Conservation (phyloP, 2,113 vertebrate species). For the Planiliza haematocheilus region DNA sequence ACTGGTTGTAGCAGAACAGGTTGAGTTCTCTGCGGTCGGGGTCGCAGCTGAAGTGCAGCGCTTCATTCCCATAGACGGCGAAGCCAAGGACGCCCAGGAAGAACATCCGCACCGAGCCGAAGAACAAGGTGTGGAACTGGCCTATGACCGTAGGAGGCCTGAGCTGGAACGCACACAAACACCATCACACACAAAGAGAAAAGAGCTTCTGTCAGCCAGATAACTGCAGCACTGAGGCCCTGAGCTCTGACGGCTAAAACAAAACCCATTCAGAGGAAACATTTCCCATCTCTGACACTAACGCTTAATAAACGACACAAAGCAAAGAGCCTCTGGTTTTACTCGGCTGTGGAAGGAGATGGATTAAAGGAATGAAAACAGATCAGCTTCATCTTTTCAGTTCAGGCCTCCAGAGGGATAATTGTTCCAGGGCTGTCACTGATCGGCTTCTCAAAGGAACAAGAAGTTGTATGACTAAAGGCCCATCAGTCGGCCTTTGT, state of each 20-base stretch:
- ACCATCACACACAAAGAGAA: conserved; percentile 32
- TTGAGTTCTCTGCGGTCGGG: conserved; percentile 90
- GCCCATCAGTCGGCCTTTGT: not conserved
- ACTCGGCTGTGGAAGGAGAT: not conserved
- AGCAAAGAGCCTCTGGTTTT: not conserved
- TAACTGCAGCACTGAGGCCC: conserved; percentile 41
- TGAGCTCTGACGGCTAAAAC: conserved; percentile 47
- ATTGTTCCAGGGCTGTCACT: not conserved
- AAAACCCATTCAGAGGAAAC: conserved; percentile 43
- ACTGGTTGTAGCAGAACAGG: conserved; percentile 92
- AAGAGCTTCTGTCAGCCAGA: conserved; percentile 57
- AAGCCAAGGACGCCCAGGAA: conserved; percentile 90
- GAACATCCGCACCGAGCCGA: conserved; percentile 89
- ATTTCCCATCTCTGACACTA: not conserved
- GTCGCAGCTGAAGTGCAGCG: conserved; percentile 92
- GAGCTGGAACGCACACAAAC: conserved; percentile 77
- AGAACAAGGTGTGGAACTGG: conserved; percentile 92
- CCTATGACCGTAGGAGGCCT: conserved; percentile 90
- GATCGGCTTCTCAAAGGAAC: too few relatives aligned
- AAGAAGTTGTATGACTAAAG: too few relatives aligned
- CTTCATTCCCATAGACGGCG: conserved; percentile 91
- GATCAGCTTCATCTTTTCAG: not conserved
- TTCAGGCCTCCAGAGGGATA: not conserved
- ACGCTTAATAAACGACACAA: not conserved
- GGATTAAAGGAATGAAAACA: not conserved